Evolutionary conservation across 1,140 invertebrate species (phyloP), one percentile per base, ranked within the genome.

Genomic region (Ladona fulva): DNA sequence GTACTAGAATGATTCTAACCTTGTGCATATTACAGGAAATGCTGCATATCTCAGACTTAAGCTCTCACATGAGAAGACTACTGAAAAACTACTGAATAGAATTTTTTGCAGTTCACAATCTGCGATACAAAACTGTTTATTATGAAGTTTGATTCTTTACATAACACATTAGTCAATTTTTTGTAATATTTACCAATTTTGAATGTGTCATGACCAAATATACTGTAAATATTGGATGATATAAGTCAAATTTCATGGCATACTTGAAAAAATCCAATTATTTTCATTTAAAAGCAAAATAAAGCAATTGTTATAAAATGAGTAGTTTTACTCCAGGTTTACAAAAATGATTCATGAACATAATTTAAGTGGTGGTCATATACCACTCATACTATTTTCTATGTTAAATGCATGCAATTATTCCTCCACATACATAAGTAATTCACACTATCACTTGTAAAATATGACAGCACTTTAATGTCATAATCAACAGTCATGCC

Each of bases 31-130:
- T 87, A 29, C 81, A 83, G 79, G 87, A 89, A 81, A 83, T 86
- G 80, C 83, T 89, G 76, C 88, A 89, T 81, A 82, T 89, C 42
- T 83, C 85, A 42, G 81, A 86, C 76, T 81, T 89, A 77, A 81
- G 85, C 52, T 79, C 84, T 74, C 86, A 88, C 80, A 82, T 89
- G 24, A 77, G 79, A 25, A 79, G 83, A 37, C 78, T 86, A 75
- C 79, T 81, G 77, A 80, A 81, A 74, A 80, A 82, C 75, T 80
- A 80, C 12, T 66, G 52, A 66, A 6, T 29, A 76, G 29, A 25
- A n/a, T 24, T n/a, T 74, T 22, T 75, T 24, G 24, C 6, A 14
- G 16, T 22, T 75, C 14, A 24, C 14, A 1, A 75, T 19, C 1
- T 25, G 29, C 24, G 5, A 7, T 75, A 75, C 1, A 25, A 75